phyloP scores from a whole-genome alignment of 2,888 invertebrate genomes.

The Sarcophaga subvicina region DNA sequence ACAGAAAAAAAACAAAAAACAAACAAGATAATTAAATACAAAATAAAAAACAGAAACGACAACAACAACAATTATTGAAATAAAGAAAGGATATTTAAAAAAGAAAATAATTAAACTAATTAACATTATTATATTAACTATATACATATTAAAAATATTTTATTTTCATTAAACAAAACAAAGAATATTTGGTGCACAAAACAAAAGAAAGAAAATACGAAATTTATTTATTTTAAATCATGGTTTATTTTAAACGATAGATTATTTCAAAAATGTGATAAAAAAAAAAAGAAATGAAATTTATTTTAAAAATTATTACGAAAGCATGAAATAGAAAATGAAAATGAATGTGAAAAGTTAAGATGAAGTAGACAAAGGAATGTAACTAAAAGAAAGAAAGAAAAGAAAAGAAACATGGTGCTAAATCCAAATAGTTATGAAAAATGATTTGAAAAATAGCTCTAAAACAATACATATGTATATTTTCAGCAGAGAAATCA shows the following conservation, averaged over 20 bases:
- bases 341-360: neutral
- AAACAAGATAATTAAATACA: neutral
- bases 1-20: slow-evolving; percentile 25
- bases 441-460: slow-evolving; percentile 62
- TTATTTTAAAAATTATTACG: slow-evolving; percentile 47
- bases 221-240: slow-evolving; percentile 18
- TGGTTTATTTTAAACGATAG: slow-evolving; percentile 45
- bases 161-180: slow-evolving; percentile 35
- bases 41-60: neutral
- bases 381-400: slow-evolving; percentile 52
- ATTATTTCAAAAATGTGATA: slow-evolving; percentile 71
- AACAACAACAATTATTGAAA: slow-evolving; percentile 23
- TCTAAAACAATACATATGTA: slow-evolving; percentile 35
- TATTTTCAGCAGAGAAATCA: slow-evolving; percentile 5
- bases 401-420: slow-evolving; percentile 75
- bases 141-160: slow-evolving; percentile 8
- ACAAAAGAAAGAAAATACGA: slow-evolving; percentile 23
- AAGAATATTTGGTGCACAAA: slow-evolving; percentile 66
- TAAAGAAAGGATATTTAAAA: slow-evolving; percentile 8
- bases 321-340: neutral
- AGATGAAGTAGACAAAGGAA: slow-evolving; percentile 23
- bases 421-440: slow-evolving; percentile 81
- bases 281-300: slow-evolving; percentile 69
- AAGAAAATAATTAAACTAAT: slow-evolving; percentile 18
- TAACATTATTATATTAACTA: slow-evolving; percentile 23